phyloP scores from a whole-genome alignment of 2,888 invertebrate species.

The Drosophila longiperda region DNA sequence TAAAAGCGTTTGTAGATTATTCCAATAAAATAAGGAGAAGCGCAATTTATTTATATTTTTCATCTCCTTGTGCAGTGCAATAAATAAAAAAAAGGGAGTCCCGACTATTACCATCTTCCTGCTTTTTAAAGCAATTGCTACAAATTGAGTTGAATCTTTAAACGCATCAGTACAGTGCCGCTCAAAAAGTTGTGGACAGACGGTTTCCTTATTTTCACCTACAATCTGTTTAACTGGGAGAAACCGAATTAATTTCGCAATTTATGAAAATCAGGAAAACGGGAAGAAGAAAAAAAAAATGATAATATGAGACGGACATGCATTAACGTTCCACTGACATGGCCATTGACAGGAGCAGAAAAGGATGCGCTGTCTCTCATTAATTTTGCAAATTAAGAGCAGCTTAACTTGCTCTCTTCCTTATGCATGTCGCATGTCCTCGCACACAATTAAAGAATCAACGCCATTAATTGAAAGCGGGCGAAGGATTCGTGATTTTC shows the following conservation, averaged over 20 bases:
- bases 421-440: slow-evolving; percentile 4
- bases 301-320: neutral
- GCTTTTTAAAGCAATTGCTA: neutral
- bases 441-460: slow-evolving; percentile 67
- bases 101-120: no score
- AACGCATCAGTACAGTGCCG: neutral
- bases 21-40: neutral
- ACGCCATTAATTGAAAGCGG: slow-evolving; percentile 65
- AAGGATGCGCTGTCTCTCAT: slow-evolving; percentile 10
- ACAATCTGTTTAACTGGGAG: slow-evolving; percentile 21
- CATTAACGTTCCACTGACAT: neutral
- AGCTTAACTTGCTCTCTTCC: slow-evolving; percentile 8
- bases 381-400: slow-evolving; percentile 50
- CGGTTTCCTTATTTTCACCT: neutral
- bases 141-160: neutral
- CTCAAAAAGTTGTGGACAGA: neutral
- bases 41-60: neutral
- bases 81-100: no score
- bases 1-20: neutral
- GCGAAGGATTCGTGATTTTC: slow-evolving; percentile 18
- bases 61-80: neutral
- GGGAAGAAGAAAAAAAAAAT: neutral
- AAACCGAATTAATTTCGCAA: slow-evolving; percentile 21
- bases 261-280: slow-evolving; percentile 3
- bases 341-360: neutral